Evolutionary conservation across 2,888 invertebrate genomes (phyloP).

Genomic region (Eupithecia tripunctaria): DNA sequence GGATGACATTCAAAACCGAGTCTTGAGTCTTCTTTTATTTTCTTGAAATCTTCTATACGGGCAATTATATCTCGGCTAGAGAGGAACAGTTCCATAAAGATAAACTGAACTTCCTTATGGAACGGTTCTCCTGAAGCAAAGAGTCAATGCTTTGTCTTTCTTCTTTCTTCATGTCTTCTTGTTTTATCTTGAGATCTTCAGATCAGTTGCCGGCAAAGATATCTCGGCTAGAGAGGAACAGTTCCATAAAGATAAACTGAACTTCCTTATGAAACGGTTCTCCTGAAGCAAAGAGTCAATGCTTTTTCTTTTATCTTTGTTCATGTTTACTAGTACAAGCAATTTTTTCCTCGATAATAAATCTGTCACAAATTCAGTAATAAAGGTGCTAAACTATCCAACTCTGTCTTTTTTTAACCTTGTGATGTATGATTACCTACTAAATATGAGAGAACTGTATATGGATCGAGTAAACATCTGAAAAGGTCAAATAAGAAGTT

Average conservation of each 20-base stretch:
- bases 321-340: neutral
- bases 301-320: slow-evolving; percentile 4
- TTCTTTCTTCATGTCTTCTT: neutral
- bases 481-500: too few relatives aligned
- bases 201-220: neutral
- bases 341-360: too few relatives aligned
- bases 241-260: slow-evolving; percentile 28
- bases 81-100: slow-evolving; percentile 35
- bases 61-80: slow-evolving; percentile 5
- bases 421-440: too few relatives aligned
- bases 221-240: slow-evolving; percentile 24
- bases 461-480: too few relatives aligned
- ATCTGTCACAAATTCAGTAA: too few relatives aligned
- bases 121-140: slow-evolving; percentile 24
- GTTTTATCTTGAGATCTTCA: neutral
- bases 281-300: slow-evolving; percentile 11
- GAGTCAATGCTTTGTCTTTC: slow-evolving; percentile 12
- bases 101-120: slow-evolving; percentile 22
- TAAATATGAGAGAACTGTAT: too few relatives aligned
- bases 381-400: too few relatives aligned
- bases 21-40: neutral
- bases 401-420: too few relatives aligned
- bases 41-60: neutral
- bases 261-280: slow-evolving; percentile 30
- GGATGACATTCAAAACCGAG: neutral